Conservation (phyloP, 2,888 invertebrate species). For the Oxystoma pomonae region DNA sequence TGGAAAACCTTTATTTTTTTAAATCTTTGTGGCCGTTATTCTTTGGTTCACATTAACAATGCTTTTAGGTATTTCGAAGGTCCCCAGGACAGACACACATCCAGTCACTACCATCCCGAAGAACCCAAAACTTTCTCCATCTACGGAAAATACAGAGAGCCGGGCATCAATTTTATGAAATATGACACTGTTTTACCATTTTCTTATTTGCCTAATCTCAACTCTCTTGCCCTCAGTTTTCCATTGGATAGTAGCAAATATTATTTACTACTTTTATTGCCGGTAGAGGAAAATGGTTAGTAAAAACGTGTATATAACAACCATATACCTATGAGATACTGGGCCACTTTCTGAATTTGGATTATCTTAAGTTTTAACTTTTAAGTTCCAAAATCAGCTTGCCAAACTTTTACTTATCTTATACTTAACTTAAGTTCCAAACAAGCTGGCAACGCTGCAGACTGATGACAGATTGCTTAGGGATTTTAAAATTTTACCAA, state of each 20-base stretch:
- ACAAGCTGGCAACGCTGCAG: too few relatives aligned
- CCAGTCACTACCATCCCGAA: constrained; percentile 29
- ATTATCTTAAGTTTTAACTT: too few relatives aligned
- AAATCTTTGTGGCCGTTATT: too few relatives aligned
- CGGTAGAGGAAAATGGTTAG: constrained; percentile 52
- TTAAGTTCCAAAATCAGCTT: too few relatives aligned
- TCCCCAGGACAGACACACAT: constrained; percentile 8
- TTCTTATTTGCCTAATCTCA: constrained; percentile 66
- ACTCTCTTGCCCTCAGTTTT: constrained; percentile 69
- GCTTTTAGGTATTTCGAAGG: constrained; percentile 18
- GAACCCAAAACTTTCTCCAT: constrained; percentile 42
- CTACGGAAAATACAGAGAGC: constrained; percentile 49
- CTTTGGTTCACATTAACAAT: too few relatives aligned
- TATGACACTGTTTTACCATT: constrained; percentile 76
- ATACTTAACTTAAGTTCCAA: too few relatives aligned
- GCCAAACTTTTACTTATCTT: too few relatives aligned
- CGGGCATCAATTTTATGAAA: constrained; percentile 62
- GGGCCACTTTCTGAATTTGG: too few relatives aligned
- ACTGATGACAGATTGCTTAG: too few relatives aligned
- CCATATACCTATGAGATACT: too few relatives aligned
- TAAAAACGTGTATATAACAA: constrained; percentile 55
- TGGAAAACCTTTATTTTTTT: too few relatives aligned
- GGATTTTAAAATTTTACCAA: too few relatives aligned
- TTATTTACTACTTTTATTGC: constrained; percentile 70
- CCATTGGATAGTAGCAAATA: constrained; percentile 78